A percentile compares a stretch with the other conserved stretches of the same genome.
These are phyloP conservation scores for Epirrhoe tristata DNA, from an alignment of 2,888 invertebrate genomes.

Conservation along the genomic window DNA sequence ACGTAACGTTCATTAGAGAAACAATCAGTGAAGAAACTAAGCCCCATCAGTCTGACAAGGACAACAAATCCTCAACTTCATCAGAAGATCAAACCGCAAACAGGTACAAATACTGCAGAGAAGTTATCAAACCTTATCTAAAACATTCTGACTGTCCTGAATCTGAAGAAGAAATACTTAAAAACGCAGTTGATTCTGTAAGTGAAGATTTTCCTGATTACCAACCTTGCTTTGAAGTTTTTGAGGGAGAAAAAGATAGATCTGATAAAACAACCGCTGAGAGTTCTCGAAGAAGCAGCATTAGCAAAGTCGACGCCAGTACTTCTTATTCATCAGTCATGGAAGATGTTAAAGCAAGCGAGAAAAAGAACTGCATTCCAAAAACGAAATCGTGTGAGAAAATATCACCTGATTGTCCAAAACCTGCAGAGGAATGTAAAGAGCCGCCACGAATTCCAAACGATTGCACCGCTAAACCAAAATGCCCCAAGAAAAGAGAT, in stretches of 20 bases:
- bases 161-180: constrained; percentile 50
- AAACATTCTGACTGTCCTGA: constrained; percentile 48
- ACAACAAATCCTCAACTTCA: constrained; percentile 13
- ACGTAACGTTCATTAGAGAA: constrained; percentile 52
- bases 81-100: constrained; percentile 41
- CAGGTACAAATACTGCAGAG: constrained; percentile 57
- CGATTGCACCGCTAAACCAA: constrained; percentile 11
- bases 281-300: constrained; percentile 17
- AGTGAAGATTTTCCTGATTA: constrained; percentile 52
- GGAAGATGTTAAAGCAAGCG: constrained; percentile 7
- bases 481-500: constrained; percentile 16
- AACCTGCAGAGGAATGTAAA: constrained; percentile 13
- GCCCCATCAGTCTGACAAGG: constrained; percentile 26
- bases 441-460: neutral
- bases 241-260: constrained; percentile 25
- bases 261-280: constrained; percentile 11
- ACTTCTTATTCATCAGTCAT: constrained; percentile 14
- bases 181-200: constrained; percentile 45
- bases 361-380: constrained; percentile 10
- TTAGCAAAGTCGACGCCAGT: constrained; percentile 33
- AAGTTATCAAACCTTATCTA: constrained; percentile 59
- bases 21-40: constrained; percentile 51
- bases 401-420: constrained; percentile 10
- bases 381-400: constrained; percentile 12
- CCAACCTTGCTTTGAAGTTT: constrained; percentile 43